These are phyloP conservation scores for Anthopleura sola DNA, from an alignment of 64 coral and sea anemone genomes.

Conservation along the genomic window DNA sequence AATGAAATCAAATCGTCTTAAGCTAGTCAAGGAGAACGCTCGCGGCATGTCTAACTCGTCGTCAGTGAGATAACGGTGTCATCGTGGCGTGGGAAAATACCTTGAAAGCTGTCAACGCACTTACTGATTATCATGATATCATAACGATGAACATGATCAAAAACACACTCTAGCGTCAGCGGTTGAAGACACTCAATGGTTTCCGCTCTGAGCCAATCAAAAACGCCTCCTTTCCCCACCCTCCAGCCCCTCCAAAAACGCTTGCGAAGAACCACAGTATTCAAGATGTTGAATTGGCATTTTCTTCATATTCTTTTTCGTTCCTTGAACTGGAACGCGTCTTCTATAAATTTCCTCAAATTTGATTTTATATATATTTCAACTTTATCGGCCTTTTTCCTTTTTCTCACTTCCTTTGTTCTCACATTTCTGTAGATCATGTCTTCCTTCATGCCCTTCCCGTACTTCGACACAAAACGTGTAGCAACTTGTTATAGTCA, in stretches of 20 bases:
- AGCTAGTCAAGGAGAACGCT: conserved; percentile 1
- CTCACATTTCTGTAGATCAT: background rate
- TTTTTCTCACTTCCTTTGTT: background rate
- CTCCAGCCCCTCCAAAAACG: no score
- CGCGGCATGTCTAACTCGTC: background rate
- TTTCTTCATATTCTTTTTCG: no score
- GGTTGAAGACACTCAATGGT: background rate
- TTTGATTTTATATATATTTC: background rate
- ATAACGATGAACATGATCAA: background rate
- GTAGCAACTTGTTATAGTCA: background rate
- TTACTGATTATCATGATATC: conserved; percentile 16
- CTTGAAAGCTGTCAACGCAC: conserved; percentile 13
- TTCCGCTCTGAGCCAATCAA: background rate
- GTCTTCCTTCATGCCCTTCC: background rate
- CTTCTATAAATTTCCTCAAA: background rate
- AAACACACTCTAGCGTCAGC: background rate
- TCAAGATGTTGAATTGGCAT: no score
- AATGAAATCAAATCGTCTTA: conserved; percentile 20
- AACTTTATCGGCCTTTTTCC: background rate
- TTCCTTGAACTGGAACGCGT: no score
- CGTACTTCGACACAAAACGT: background rate
- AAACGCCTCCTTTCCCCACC: background rate
- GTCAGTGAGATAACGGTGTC: conserved; percentile 9
- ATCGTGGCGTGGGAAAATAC: conserved; percentile 19
- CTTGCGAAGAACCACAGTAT: no score